Base-by-base conservation (phyloP, 2,113 vertebrate species). In the Shinisaurus crocodilurus region DNA sequence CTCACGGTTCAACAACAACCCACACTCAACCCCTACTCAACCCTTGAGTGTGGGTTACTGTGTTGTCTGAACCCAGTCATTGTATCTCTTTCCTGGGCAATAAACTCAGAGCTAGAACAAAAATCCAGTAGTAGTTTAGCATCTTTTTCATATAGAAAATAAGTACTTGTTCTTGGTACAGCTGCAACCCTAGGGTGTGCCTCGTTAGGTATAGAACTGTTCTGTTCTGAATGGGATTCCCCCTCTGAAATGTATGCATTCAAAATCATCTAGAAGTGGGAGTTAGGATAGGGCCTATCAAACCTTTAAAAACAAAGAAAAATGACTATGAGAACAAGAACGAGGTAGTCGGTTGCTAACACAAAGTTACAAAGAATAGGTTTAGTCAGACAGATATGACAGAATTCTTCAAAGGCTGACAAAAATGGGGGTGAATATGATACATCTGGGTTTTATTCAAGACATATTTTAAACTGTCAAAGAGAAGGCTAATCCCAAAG, bases 361-460 rank as follows among this genome's bases (percentile, higher is more conserved):
- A 2, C 0, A 1, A 0, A 1, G 86, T 86, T 80, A 63, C 15
- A 89, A 94, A 91, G 81, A 86, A 1, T 2, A 29, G 43, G 2
- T 85, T 9, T 87, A 70, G 1, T 84, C 43, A 89, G 89, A 57
- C 12, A 77, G 37, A 40, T 91, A 45, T 92, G 57, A 48, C 43
- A 60, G 2, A 0, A 1, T 1, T 63, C 85, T 87, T 54, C 5
- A 90, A 92, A 88, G 20, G 1, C 65, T 91, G 91, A 82, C 0
- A 69, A 75, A 85, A 43, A 15, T 34, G 16, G 72, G 45, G 37
- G 86, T 69, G 6, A 90, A 74, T 83, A 1, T 32, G 65, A 2
- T 50, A 5, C 72, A 18, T 37, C 40, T 76, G 25, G n/a, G 54
- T 57, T 90, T 87, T 90, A n/a, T n/a, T 54, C 80, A 92, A 87